Conservation (phyloP, 2,888 invertebrate species). For the Caenorhabditis uteleia region DNA sequence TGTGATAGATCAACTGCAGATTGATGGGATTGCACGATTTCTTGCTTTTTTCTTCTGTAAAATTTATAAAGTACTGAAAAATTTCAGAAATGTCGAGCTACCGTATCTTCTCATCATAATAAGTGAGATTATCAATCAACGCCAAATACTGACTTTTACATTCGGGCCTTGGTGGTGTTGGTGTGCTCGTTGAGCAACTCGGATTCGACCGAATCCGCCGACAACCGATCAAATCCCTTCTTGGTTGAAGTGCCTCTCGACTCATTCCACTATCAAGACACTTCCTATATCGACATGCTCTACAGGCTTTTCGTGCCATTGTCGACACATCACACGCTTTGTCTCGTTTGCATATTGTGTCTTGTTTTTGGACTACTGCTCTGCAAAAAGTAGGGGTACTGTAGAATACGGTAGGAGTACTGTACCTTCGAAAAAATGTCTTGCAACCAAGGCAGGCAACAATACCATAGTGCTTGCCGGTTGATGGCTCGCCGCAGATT, state of each 20-base stretch:
- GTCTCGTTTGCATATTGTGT: constrained; percentile 64
- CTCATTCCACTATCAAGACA: constrained; percentile 69
- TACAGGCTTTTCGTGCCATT: constrained; percentile 62
- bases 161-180: constrained; percentile 13
- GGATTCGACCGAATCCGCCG: constrained; percentile 37
- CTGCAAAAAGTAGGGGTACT: constrained; percentile 34
- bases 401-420: neutral
- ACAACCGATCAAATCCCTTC: constrained; percentile 67
- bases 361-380: constrained; percentile 69
- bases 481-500: constrained; percentile 60
- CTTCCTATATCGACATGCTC: constrained; percentile 66
- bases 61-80: too few species aligned
- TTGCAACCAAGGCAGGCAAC: constrained; percentile 69
- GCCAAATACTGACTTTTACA: constrained; percentile 30
- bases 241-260: constrained; percentile 67
- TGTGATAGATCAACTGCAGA: constrained; percentile 52
- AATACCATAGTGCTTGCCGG: constrained; percentile 68
- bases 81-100: constrained; percentile 1
- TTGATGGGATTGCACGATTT: constrained; percentile 56
- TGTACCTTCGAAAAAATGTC: constrained; percentile 68
- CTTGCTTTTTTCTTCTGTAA: constrained; percentile 52
- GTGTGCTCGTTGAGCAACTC: constrained; percentile 29
- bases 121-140: constrained; percentile 46
- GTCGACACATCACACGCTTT: constrained; percentile 57
- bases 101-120: constrained; percentile 45